Evolutionary conservation across 2,888 invertebrate species (phyloP).

Genomic region (Parthenolecanium corni): DNA sequence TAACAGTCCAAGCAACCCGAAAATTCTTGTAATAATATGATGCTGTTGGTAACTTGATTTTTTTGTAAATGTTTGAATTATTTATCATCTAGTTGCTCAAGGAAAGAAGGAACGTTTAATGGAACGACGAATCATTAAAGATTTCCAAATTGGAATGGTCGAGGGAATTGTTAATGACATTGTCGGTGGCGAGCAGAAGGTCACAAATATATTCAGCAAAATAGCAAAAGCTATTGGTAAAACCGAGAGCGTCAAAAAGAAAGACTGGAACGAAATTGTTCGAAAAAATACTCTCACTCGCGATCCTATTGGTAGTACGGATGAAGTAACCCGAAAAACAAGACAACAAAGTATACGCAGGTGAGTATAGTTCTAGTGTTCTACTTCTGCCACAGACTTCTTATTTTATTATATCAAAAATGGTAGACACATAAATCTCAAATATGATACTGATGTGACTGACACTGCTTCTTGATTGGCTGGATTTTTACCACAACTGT

Average conservation of each 20-base stretch:
- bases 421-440: too few relatives aligned
- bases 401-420: too few relatives aligned
- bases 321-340: slow-evolving; percentile 5
- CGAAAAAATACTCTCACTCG: slow-evolving; percentile 53
- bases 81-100: slow-evolving; percentile 14
- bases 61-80: too few relatives aligned
- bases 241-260: slow-evolving; percentile 45
- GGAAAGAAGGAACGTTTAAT: slow-evolving; percentile 76
- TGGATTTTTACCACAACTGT: too few relatives aligned
- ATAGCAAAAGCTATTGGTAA: slow-evolving; percentile 70
- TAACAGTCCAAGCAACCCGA: too few relatives aligned
- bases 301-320: slow-evolving; percentile 63
- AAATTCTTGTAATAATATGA: too few relatives aligned
- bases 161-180: slow-evolving; percentile 68
- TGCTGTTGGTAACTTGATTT: too few relatives aligned
- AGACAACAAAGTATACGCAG: slow-evolving; percentile 23
- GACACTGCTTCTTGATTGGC: too few relatives aligned
- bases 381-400: too few relatives aligned
- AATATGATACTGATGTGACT: too few relatives aligned
- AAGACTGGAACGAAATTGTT: slow-evolving; percentile 76
- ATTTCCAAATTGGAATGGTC: slow-evolving; percentile 81
- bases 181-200: slow-evolving; percentile 48
- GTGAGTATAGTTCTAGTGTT: not conserved
- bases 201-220: slow-evolving; percentile 69
- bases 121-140: slow-evolving; percentile 74